Base-by-base conservation (phyloP, 2,113 vertebrate species). In the Bucco capensis region DNA sequence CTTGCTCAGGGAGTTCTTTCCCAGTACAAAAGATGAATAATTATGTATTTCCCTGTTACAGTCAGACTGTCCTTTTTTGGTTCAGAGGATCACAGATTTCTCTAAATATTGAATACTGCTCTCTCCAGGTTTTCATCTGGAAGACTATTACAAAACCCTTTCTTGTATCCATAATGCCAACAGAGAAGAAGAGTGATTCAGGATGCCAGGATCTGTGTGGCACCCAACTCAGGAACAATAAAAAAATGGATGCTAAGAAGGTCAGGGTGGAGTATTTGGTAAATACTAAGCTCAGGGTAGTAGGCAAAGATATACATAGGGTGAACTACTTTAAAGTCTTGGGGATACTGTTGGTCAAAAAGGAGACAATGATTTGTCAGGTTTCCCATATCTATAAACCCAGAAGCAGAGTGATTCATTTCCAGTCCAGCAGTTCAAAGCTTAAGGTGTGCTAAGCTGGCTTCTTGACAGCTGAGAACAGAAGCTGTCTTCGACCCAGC, bases 391-490 rank as follows among this genome's bases (percentile, higher is more conserved):
- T 24, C 38, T 56, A 44, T 31, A n/a, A 77, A 54, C 58, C 58
- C 51, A 60, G 90, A 67, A 77, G 38, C 1, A 3, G 10, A 35
- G 56, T 50, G 47, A 53, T 77, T 83, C 51, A 46, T 86, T 93
- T 91, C 60, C 69, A 65, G 81, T 19, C 33, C 46, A 67, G 51
- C 72, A 74, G 60, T 74, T 94, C 79, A 88, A 89, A 95, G 51
- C 21, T 0, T 0, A 80, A 86, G 92, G 71, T 89, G 79, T 64
- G 60, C 60, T 80, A 67, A 88, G 15, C 40, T 83, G 44, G 19
- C 51, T 94, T 85, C 67, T 49, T 91, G 75, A 71, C 69, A 83
- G 91, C 71, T 91, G 85, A 70, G 44, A 92, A 79, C 23, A 87
- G 89, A 93, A 87, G 75, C 72, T 80, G 60, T 75, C 85, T 86